phyloP scores from a whole-genome alignment of 2,113 vertebrate species.

The Psammodynastes pulverulentus region DNA sequence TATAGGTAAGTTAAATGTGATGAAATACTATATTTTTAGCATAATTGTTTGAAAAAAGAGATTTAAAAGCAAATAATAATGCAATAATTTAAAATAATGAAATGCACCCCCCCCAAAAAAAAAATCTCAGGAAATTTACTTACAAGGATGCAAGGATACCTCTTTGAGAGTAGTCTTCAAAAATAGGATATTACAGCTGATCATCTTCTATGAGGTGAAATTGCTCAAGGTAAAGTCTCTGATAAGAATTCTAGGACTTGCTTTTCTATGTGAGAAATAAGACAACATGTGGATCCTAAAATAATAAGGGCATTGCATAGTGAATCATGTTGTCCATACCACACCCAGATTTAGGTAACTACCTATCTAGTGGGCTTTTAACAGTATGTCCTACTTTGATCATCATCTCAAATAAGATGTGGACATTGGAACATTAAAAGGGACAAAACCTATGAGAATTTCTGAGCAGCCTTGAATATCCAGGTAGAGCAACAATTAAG shows the following conservation, averaged over 20 bases:
- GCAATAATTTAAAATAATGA: neutral
- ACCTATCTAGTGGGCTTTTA: neutral
- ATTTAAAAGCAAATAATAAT: neutral
- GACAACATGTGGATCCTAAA: neutral
- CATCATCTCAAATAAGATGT: neutral
- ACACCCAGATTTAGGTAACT: neutral
- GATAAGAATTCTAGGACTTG: neutral
- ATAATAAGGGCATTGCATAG: neutral
- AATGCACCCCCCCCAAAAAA: neutral
- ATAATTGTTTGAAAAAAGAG: neutral
- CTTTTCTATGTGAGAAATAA: neutral
- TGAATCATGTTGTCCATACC: neutral
- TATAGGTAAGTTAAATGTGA: neutral
- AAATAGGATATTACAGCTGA: neutral
- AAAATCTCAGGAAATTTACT: no score
- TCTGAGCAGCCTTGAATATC: neutral
- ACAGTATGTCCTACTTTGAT: neutral
- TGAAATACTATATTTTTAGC: neutral
- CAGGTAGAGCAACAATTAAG: neutral
- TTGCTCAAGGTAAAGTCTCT: neutral
- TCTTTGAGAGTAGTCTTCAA: neutral
- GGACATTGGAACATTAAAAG: neutral
- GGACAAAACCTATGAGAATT: neutral
- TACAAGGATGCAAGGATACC: no score
- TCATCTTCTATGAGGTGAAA: neutral